These are phyloP conservation scores for Poecile atricapillus DNA, from an alignment of 2,113 vertebrate genomes.

Conservation along the genomic window DNA sequence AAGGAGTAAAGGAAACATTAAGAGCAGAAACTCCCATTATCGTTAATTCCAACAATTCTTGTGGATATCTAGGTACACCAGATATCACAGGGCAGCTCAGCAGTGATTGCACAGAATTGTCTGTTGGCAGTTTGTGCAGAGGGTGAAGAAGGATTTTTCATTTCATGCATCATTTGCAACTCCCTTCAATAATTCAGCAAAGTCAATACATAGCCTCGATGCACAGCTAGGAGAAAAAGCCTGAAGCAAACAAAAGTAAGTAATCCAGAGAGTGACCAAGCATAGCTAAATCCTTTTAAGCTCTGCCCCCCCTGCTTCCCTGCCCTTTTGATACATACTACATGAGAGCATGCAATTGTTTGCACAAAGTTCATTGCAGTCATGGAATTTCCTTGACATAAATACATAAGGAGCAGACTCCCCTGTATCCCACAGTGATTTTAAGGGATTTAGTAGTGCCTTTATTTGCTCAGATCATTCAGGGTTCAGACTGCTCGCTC, in stretches of 20 bases:
- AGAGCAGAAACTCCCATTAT: not conserved
- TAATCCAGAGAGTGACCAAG: slow-evolving; percentile 1
- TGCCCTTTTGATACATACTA: not conserved
- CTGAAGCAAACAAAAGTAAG: slow-evolving; percentile 14
- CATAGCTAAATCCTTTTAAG: not conserved
- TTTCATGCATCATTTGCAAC: slow-evolving; percentile 66
- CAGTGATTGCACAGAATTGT: not conserved
- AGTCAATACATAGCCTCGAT: slow-evolving; percentile 40
- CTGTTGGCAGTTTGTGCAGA: not conserved
- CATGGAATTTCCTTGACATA: not conserved
- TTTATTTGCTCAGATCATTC: not conserved
- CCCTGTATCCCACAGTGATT: not conserved
- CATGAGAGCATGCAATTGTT: not conserved
- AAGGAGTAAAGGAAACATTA: not conserved
- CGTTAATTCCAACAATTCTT: not conserved
- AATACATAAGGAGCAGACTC: not conserved
- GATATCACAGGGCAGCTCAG: not conserved
- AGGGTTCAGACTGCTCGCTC: not conserved
- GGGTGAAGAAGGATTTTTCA: slow-evolving; percentile 38
- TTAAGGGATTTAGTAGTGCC: not conserved
- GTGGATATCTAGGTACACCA: not conserved
- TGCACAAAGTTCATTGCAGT: not conserved
- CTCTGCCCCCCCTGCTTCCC: not conserved
- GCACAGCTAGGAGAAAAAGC: slow-evolving; percentile 28
- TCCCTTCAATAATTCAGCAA: slow-evolving; percentile 48